These are phyloP conservation scores for Cercopithecus mona DNA, from an alignment of 2,113 vertebrate species.

Conservation along the genomic window DNA sequence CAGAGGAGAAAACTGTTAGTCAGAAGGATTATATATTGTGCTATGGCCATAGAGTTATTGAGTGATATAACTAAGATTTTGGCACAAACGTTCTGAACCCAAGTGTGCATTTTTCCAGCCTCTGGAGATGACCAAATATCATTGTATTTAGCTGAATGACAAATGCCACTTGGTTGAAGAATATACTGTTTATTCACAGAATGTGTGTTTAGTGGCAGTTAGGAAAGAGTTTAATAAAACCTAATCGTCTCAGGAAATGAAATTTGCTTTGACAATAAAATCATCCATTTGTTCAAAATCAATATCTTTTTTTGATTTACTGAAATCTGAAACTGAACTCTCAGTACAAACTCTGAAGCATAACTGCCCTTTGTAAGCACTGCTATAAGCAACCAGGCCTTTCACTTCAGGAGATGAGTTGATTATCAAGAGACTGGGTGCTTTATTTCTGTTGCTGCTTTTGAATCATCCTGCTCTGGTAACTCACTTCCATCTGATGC, in stretches of 20 bases:
- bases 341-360: constrained; percentile 60
- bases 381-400: constrained; percentile 54
- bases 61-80: neutral
- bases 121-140: constrained; percentile 18
- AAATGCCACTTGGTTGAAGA: constrained; percentile 71
- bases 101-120: neutral
- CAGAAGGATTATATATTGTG: neutral
- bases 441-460: constrained; percentile 75
- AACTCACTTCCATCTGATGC: constrained; percentile 61
- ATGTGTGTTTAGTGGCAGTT: constrained; percentile 73
- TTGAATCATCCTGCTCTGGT: constrained; percentile 65
- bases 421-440: constrained; percentile 68
- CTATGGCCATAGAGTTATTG: neutral
- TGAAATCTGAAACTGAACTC: constrained; percentile 72
- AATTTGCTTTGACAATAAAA: constrained; percentile 84
- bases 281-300: constrained; percentile 79
- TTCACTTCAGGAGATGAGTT: constrained; percentile 76
- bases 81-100: neutral
- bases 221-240: constrained; percentile 81
- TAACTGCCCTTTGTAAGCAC: constrained; percentile 67
- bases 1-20: constrained; percentile 2
- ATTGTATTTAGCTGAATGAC: constrained; percentile 76
- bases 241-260: constrained; percentile 77
- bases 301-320: constrained; percentile 80
- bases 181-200: constrained; percentile 76